Evolutionary conservation across 2,113 vertebrate genomes (phyloP).

Genomic region (Cairina moschata): DNA sequence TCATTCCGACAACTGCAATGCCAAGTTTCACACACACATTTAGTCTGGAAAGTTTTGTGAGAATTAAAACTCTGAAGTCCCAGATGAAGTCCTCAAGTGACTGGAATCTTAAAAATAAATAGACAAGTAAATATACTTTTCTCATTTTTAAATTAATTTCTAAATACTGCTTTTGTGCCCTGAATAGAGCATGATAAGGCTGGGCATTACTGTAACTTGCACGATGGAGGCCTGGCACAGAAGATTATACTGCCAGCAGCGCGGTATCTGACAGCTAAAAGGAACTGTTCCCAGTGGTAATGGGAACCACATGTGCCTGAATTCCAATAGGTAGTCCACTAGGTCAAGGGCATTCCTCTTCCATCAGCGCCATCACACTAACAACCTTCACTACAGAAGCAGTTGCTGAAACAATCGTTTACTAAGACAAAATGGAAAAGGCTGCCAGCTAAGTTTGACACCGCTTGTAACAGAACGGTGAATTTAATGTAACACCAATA

Average conservation of each 20-base stretch:
- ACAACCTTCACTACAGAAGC: conserved; percentile 13
- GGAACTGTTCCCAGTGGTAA: conserved; percentile 23
- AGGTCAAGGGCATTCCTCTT: conserved; percentile 70
- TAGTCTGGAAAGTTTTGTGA: not conserved
- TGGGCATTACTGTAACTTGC: fast-evolving
- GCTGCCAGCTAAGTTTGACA: not conserved
- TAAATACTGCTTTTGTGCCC: not conserved
- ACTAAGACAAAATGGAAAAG: conserved; percentile 47
- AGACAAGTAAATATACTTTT: not conserved
- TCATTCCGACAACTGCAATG: not conserved
- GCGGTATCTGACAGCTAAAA: conserved; percentile 41
- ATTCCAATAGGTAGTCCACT: conserved; percentile 41
- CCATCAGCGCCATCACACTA: conserved; percentile 61
- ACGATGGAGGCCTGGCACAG: conserved; percentile 9
- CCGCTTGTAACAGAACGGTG: not conserved
- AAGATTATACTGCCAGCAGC: not conserved
- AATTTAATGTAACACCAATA: not conserved
- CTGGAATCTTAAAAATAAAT: not conserved
- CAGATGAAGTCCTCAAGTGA: not conserved
- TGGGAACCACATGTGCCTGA: conserved; percentile 61
- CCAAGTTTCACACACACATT: not conserved
- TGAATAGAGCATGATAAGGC: fast-evolving
- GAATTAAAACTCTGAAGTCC: not conserved
- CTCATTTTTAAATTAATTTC: not conserved
- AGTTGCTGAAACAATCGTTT: conserved; percentile 26